Evolutionary conservation across 2,113 vertebrate genomes (phyloP).

Genomic region (Chrysochloris asiatica): DNA sequence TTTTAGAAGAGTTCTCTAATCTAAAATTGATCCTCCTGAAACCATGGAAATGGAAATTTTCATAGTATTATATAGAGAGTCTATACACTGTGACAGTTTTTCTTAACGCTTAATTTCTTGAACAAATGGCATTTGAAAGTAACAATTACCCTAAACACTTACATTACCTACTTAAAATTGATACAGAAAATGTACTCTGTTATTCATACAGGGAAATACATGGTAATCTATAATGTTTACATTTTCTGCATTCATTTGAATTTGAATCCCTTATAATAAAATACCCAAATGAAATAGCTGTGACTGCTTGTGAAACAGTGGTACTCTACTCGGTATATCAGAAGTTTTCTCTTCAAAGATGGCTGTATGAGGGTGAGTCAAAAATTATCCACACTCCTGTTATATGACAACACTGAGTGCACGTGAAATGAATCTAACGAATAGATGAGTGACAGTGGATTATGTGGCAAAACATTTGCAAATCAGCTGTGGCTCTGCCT

Average conservation of each 20-base stretch:
- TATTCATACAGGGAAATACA: slow-evolving; percentile 61
- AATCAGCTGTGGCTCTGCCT: too few species aligned
- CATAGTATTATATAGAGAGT: background rate
- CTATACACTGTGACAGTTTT: background rate
- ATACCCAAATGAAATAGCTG: slow-evolving; percentile 67
- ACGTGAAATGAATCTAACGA: too few species aligned
- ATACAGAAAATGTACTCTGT: slow-evolving; percentile 59
- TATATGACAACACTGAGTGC: too few species aligned
- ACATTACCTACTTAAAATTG: slow-evolving; percentile 60
- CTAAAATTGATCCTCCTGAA: background rate
- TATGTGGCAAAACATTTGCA: too few species aligned
- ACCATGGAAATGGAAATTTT: background rate
- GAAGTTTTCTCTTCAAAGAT: slow-evolving; percentile 67
- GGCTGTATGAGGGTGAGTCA: too few species aligned
- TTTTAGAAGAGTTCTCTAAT: background rate
- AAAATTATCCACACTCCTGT: too few species aligned
- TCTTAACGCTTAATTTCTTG: background rate
- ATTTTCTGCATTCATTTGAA: slow-evolving; percentile 75
- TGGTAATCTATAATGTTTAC: slow-evolving; percentile 67
- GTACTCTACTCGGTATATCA: slow-evolving; percentile 53
- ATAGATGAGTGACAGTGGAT: too few species aligned
- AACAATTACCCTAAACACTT: slow-evolving; percentile 64
- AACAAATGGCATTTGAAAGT: slow-evolving; percentile 55
- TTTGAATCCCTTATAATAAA: slow-evolving; percentile 74
- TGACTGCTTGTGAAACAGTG: slow-evolving; percentile 70